Evolutionary conservation across 2,888 invertebrate genomes (phyloP).

Genomic region (Ametastegia equiseti): DNA sequence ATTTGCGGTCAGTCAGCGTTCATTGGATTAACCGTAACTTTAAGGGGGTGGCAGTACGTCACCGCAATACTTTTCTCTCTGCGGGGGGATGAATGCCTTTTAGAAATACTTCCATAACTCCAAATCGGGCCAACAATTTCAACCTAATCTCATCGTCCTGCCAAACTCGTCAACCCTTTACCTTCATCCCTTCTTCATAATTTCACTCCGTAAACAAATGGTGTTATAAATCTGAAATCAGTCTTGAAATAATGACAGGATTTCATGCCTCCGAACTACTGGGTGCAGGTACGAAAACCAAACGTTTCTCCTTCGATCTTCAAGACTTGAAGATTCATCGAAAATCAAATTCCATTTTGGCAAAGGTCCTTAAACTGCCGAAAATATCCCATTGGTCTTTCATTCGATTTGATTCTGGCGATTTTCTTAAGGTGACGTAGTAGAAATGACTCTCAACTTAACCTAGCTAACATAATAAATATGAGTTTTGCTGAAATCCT

Average conservation of each 20-base stretch:
- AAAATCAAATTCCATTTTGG: too few relatives aligned
- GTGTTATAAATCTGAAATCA: neutral
- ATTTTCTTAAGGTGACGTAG: too few relatives aligned
- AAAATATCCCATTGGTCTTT: too few relatives aligned
- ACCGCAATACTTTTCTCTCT: slow-evolving; percentile 17
- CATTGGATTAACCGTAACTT: slow-evolving; percentile 63
- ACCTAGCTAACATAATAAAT: too few relatives aligned
- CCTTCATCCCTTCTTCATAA: neutral
- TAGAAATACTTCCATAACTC: neutral
- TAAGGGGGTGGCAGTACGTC: slow-evolving; percentile 33
- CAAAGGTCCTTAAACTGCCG: too few relatives aligned
- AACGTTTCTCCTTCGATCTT: neutral
- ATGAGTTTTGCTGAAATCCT: too few relatives aligned
- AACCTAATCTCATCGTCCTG: neutral
- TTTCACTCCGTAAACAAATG: neutral
- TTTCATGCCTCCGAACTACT: neutral
- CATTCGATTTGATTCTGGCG: too few relatives aligned
- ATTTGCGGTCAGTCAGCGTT: slow-evolving; percentile 66
- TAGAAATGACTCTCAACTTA: too few relatives aligned
- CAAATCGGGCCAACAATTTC: neutral
- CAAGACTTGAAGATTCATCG: neutral
- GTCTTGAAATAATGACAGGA: neutral
- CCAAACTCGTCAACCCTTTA: neutral
- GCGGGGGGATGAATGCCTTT: neutral
- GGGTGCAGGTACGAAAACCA: neutral